These are phyloP conservation scores for Brachystomella parvula DNA, from an alignment of 1,140 invertebrate species.

Conservation along the genomic window DNA sequence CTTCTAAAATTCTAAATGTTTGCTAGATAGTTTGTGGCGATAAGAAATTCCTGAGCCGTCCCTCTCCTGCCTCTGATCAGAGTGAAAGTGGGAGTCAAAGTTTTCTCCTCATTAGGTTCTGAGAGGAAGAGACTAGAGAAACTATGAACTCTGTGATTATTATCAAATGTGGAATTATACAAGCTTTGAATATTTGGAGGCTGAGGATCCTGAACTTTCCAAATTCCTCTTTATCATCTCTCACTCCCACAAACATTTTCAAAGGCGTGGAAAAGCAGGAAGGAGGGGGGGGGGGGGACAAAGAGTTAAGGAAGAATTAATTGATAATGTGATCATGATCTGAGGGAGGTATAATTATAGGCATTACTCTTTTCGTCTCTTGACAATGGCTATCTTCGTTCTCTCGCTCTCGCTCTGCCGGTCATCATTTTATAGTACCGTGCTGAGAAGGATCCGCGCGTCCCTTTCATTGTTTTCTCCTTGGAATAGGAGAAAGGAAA, in stretches of 20 bases:
- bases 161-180: background rate
- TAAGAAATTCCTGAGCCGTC: background rate
- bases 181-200: too few relatives aligned
- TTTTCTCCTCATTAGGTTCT: background rate
- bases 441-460: background rate
- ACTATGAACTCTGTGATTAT: background rate
- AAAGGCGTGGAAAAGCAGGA: background rate
- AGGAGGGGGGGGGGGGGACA: background rate
- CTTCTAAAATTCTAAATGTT: background rate
- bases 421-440: too few relatives aligned
- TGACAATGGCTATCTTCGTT: too few relatives aligned
- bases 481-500: background rate
- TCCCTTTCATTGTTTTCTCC: background rate
- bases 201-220: background rate
- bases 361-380: too few relatives aligned
- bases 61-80: too few relatives aligned
- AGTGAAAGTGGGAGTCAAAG: background rate
- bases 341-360: too few relatives aligned
- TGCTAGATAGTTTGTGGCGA: background rate
- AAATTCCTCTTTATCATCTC: too few relatives aligned
- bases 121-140: background rate
- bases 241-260: background rate
- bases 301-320: background rate
- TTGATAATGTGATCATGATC: conserved; percentile 4
- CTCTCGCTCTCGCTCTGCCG: too few relatives aligned